phyloP scores from a whole-genome alignment of 2,888 invertebrate species.

The Cartodere bifasciata region DNA sequence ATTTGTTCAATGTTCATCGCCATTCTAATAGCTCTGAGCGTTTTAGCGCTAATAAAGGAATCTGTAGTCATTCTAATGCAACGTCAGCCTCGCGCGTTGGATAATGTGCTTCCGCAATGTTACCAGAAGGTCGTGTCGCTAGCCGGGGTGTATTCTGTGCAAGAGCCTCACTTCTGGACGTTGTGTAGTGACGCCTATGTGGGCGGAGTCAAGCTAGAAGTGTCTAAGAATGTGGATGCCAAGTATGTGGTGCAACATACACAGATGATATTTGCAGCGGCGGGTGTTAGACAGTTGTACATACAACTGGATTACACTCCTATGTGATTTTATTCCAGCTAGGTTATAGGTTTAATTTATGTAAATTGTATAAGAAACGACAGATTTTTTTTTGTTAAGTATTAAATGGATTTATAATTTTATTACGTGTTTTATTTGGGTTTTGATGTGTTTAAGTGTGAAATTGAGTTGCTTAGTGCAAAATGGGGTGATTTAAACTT shows the following conservation, averaged over 20 bases:
- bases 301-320: constrained; percentile 88
- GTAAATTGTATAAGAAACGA: too few relatives aligned
- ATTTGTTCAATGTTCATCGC: constrained; percentile 97
- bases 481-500: too few relatives aligned
- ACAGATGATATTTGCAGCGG: constrained; percentile 86
- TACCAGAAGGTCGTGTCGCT: constrained; percentile 82
- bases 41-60: constrained; percentile 70
- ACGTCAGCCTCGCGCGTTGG: constrained; percentile 73
- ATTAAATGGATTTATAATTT: too few relatives aligned
- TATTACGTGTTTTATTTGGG: too few relatives aligned
- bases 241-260: constrained; percentile 87
- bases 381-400: too few relatives aligned
- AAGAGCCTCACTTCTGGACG: constrained; percentile 98
- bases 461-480: too few relatives aligned
- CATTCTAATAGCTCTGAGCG: constrained; percentile 77
- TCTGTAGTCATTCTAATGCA: constrained; percentile 89
- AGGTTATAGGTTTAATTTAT: too few relatives aligned
- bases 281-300: constrained; percentile 81
- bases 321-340: too few relatives aligned
- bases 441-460: too few relatives aligned
- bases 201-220: constrained; percentile 89
- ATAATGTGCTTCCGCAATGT: constrained; percentile 72
- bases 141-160: constrained; percentile 89
- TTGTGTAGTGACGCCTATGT: constrained; percentile 88
- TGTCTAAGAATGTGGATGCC: constrained; percentile 84